Conservation (phyloP, 2,113 vertebrate species). For the Reinhardtius hippoglossoides region DNA sequence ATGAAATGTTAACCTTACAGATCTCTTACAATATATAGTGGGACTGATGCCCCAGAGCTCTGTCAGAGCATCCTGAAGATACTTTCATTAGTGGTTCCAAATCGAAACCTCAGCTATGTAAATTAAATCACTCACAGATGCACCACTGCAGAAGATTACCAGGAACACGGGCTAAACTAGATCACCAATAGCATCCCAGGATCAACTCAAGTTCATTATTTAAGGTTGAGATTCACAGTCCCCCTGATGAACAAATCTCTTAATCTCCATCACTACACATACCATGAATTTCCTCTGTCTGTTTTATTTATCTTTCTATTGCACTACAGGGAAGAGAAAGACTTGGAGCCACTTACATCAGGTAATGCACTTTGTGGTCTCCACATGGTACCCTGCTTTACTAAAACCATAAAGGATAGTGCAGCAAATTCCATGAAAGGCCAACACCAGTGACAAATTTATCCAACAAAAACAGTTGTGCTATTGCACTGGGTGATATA, state of each 20-base stretch:
- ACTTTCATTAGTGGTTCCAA: constrained; percentile 36
- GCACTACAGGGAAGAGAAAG: constrained; percentile 11
- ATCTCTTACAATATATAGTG: constrained; percentile 31
- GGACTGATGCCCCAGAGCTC: constrained; percentile 3
- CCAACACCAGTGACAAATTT: too few relatives aligned
- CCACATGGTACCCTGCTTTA: not conserved
- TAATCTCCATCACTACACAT: constrained; percentile 24
- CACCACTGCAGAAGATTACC: constrained; percentile 9
- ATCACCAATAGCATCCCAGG: constrained; percentile 21
- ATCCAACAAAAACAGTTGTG: too few relatives aligned
- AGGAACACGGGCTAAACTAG: constrained; percentile 20
- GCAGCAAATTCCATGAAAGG: too few relatives aligned
- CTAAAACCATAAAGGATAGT: too few relatives aligned
- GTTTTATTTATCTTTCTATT: constrained; percentile 5
- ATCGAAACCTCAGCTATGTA: not conserved
- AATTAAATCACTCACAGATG: constrained; percentile 32
- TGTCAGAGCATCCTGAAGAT: constrained; percentile 8
- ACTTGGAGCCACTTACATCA: constrained; percentile 2
- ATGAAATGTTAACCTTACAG: constrained; percentile 32
- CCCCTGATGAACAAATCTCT: constrained; percentile 37
- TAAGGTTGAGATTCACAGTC: constrained; percentile 36
- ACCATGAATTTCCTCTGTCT: not conserved
- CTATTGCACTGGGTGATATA: too few relatives aligned
- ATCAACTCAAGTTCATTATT: constrained; percentile 33
- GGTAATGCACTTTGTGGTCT: constrained; percentile 7